phyloP scores from a whole-genome alignment of 1,140 invertebrate genomes.

The Zaprionus africanus region DNA sequence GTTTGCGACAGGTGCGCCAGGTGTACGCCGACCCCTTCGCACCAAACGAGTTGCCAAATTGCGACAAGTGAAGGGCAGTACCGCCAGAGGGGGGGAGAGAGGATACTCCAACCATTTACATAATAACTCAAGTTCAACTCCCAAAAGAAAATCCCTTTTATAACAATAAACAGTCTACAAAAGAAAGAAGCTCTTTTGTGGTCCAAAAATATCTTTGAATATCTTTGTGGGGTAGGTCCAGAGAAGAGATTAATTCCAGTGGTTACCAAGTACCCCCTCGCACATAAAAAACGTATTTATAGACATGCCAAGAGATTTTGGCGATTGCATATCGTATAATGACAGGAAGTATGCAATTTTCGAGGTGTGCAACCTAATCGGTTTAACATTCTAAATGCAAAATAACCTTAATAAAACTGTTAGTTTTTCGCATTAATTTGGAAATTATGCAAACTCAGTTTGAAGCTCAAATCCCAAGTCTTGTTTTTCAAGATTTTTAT shows the following conservation, averaged over 20 bases:
- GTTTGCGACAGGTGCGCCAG: conserved; percentile 15
- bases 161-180: not conserved
- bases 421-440: not conserved
- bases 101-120: conserved; percentile 16
- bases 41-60: not conserved
- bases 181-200: not conserved
- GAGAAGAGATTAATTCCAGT: too few relatives aligned
- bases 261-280: too few relatives aligned
- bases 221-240: too few relatives aligned
- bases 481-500: not conserved
- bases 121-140: conserved; percentile 26
- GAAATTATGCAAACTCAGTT: not conserved
- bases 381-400: conserved; percentile 4
- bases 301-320: not conserved
- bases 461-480: not conserved
- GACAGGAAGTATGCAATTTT: not conserved
- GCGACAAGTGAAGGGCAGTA: conserved; percentile 2
- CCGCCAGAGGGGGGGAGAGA: not conserved
- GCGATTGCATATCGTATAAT: not conserved
- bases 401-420: not conserved
- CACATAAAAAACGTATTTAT: too few relatives aligned
- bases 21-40: not conserved
- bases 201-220: not conserved
- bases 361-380: not conserved
- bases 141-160: not conserved